Base-by-base conservation (phyloP, 2,888 invertebrate genomes). In the Eupsilia transversa region DNA sequence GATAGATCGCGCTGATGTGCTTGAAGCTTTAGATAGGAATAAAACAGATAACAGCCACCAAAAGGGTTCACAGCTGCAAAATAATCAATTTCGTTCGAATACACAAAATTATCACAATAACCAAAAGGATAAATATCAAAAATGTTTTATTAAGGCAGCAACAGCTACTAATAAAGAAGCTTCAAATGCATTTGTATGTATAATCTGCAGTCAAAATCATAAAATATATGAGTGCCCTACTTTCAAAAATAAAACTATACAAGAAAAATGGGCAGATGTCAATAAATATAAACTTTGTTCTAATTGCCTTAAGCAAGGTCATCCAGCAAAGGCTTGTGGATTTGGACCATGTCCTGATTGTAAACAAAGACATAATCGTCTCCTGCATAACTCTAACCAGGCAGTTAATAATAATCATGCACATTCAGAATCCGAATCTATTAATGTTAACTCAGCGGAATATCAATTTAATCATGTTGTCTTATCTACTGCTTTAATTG, bases 281-380 rank as follows among this genome's bases (percentile, higher is more conserved):
- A 61, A n/a, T n/a, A 41, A 41, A 60, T 61, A 61, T 41, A 41
- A 61, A 41, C 41, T 61, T 27, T 61, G 61, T 9, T 41, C 41
- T 9, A 60, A 60, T 60, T n/a, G 59, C 23, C 59, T 59, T 59
- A 59, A 35, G 5, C 35, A 35, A 5, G 35, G 35, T 35, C 35
- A 35, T 35, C 35, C 35, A 35, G 35, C 5, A 35, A 59, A 59
- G 35, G 23, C 59, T 12, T 59, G 60, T 60, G 38, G 60, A 38
- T 38, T 60, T n/a, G 17, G 60, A 38, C n/a, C 60, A n/a, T 60
- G 60, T 38, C 60, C 35, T 38, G 38, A 38, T n/a, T 60, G 35
- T 52, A 52, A 52, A 52, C 52, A 54, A 54, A 54, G 6, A 54
- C n/a, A 54, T 54, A 23, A 49, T 49, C 49, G 49, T 49, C 49